phyloP scores from a whole-genome alignment of 2,888 invertebrate genomes.

The Brachynemurus nebulosus region DNA sequence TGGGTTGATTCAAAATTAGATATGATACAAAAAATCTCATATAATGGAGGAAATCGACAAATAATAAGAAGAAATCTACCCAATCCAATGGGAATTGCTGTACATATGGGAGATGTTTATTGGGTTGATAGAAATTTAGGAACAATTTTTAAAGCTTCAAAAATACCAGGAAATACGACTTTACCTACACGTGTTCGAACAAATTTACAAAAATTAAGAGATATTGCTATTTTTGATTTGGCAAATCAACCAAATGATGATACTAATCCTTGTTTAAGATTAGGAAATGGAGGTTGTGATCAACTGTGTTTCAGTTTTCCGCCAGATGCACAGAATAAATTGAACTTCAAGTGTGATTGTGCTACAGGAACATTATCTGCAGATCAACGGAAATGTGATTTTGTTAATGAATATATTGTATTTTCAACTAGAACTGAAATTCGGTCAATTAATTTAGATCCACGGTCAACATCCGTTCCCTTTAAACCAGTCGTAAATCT shows the following conservation, averaged over 20 bases:
- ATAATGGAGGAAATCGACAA: slow-evolving; percentile 65
- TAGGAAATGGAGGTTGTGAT: slow-evolving; percentile 74
- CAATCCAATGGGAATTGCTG: slow-evolving; percentile 85
- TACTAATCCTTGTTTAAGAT: slow-evolving; percentile 62
- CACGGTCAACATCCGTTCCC: slow-evolving; percentile 64
- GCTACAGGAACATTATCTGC: slow-evolving; percentile 66
- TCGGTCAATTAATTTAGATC: slow-evolving; percentile 77
- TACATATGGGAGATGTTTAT: slow-evolving; percentile 71
- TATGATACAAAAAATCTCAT: slow-evolving; percentile 85
- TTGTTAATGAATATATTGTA: slow-evolving; percentile 78
- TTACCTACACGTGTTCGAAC: slow-evolving; percentile 61
- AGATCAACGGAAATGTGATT: slow-evolving; percentile 58
- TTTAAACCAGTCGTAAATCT: slow-evolving; percentile 74
- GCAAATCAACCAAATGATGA: slow-evolving; percentile 76
- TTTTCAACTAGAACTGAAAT: slow-evolving; percentile 92
- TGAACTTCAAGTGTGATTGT: slow-evolving; percentile 72
- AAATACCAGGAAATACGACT: slow-evolving; percentile 56
- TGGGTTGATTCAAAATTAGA: slow-evolving; percentile 96
- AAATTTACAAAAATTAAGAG: slow-evolving; percentile 72
- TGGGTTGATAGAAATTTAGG: slow-evolving; percentile 91
- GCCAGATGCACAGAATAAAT: slow-evolving; percentile 28
- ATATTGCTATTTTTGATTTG: slow-evolving; percentile 82
- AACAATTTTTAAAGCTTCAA: slow-evolving; percentile 68
- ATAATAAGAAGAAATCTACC: slow-evolving; percentile 77
- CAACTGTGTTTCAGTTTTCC: slow-evolving; percentile 94